These are phyloP conservation scores for Periophthalmus modestus DNA, from an alignment of 2,113 vertebrate species.

Conservation along the genomic window DNA sequence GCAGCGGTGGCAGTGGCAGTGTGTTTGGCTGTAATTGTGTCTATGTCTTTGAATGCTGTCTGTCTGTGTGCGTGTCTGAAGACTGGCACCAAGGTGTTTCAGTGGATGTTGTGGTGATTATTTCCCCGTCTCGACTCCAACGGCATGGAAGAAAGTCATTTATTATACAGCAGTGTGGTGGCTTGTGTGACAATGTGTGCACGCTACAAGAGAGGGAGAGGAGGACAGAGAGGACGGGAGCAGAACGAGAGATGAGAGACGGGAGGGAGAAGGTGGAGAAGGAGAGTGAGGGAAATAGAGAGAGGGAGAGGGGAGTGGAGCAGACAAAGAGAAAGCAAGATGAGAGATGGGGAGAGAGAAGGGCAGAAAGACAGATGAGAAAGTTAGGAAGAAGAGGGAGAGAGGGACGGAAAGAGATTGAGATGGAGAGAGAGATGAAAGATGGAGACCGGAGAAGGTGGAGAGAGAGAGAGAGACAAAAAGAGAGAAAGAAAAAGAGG, in stretches of 20 bases:
- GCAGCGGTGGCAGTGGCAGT: slow-evolving; percentile 5
- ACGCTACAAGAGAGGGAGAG: not conserved
- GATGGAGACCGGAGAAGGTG: too few relatives aligned
- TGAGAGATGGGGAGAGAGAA: not conserved
- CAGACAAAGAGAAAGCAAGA: too few relatives aligned
- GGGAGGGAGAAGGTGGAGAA: not conserved
- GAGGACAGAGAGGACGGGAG: not conserved
- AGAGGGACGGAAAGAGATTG: not conserved
- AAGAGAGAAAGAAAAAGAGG: too few relatives aligned
- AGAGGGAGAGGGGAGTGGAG: too few relatives aligned
- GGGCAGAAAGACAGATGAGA: not conserved
- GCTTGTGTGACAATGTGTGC: not conserved
- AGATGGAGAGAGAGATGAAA: not conserved
- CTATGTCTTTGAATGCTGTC: slow-evolving; percentile 26
- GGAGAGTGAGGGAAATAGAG: too few relatives aligned
- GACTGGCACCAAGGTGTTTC: slow-evolving; percentile 42
- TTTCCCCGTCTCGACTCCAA: slow-evolving; percentile 47
- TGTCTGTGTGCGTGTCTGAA: slow-evolving; percentile 47
- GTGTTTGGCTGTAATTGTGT: slow-evolving; percentile 36
- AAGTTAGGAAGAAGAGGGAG: not conserved
- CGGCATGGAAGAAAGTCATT: slow-evolving; percentile 51
- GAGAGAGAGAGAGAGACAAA: too few relatives aligned
- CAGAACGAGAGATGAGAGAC: not conserved
- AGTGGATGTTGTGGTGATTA: slow-evolving; percentile 47
- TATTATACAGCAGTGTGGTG: slow-evolving; percentile 42